Percentiles rank a stretch among this genome's conserved stretches.
Conservation (phyloP, 2,797 vertebrate genomes). For the Fistularia commersonii region DNA sequence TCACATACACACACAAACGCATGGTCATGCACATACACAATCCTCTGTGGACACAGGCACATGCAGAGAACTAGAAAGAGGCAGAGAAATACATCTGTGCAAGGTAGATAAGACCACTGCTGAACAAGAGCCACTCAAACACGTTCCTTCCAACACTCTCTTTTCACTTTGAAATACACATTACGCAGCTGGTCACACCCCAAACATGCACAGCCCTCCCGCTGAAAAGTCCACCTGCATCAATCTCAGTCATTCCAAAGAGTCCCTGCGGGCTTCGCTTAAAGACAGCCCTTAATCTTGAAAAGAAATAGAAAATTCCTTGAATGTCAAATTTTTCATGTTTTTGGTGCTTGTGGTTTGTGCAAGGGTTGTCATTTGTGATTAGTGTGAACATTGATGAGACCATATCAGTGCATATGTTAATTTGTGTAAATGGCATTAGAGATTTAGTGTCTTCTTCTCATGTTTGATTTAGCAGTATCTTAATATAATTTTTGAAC, state of each 20-base stretch:
- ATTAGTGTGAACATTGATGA: slow-evolving; percentile 2
- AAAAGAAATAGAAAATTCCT: neutral
- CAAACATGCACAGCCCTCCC: slow-evolving; percentile 10
- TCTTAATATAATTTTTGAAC: too few species aligned
- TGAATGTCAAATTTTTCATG: neutral
- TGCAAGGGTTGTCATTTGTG: neutral
- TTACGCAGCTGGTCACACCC: slow-evolving; percentile 10
- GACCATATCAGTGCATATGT: neutral
- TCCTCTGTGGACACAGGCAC: slow-evolving; percentile 16
- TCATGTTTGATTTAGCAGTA: neutral
- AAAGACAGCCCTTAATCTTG: slow-evolving; percentile 3
- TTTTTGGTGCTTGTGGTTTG: slow-evolving; percentile 1
- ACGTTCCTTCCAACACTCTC: neutral
- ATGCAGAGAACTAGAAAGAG: slow-evolving; percentile 30
- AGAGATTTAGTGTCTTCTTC: slow-evolving; percentile 2
- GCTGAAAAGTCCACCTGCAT: slow-evolving; percentile 18
- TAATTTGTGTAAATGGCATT: neutral
- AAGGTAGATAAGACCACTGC: slow-evolving; percentile 65
- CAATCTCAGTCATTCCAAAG: slow-evolving; percentile 14
- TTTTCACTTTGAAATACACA: slow-evolving; percentile 32
- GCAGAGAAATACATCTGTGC: slow-evolving; percentile 50
- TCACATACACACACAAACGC: slow-evolving; percentile 8
- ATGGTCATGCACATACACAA: slow-evolving; percentile 3
- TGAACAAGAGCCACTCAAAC: slow-evolving; percentile 27
- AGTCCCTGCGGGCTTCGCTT: slow-evolving; percentile 10